Conservation (phyloP, 2,113 vertebrate species). For the Neoarius graeffei region DNA sequence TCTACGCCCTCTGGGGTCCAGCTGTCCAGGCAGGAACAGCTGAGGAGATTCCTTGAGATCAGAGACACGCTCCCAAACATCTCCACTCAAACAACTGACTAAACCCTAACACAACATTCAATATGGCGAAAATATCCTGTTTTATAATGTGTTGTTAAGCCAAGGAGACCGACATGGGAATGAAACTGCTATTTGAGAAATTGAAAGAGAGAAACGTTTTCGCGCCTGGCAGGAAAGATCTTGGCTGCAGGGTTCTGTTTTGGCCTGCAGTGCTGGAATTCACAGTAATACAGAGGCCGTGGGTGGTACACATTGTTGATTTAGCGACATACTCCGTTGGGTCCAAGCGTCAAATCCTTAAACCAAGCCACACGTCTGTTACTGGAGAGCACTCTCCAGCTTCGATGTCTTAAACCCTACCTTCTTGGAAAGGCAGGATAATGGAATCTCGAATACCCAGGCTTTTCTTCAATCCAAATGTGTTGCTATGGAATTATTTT, state of each 20-base stretch:
- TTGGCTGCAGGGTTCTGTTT: conserved; percentile 17
- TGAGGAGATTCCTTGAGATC: conserved; percentile 56
- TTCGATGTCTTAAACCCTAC: conserved; percentile 18
- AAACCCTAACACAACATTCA: conserved; percentile 30
- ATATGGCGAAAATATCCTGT: background rate
- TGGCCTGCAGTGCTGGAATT: conserved; percentile 43
- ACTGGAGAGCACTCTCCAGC: conserved; percentile 13
- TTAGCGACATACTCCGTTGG: conserved; percentile 42
- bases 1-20: conserved; percentile 40
- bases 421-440: background rate
- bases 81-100: conserved; percentile 52
- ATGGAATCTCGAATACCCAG: conserved; percentile 13
- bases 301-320: conserved; percentile 52
- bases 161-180: background rate
- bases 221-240: background rate
- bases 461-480: conserved; percentile 30
- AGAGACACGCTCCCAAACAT: conserved; percentile 51
- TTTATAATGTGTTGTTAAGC: background rate
- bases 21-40: conserved; percentile 59
- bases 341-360: conserved; percentile 40
- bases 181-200: background rate
- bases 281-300: conserved; percentile 16
- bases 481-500: conserved; percentile 34
- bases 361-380: conserved; percentile 38
- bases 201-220: background rate